phyloP scores from a whole-genome alignment of 2,888 invertebrate genomes.

The Rhyacophila evoluta region DNA sequence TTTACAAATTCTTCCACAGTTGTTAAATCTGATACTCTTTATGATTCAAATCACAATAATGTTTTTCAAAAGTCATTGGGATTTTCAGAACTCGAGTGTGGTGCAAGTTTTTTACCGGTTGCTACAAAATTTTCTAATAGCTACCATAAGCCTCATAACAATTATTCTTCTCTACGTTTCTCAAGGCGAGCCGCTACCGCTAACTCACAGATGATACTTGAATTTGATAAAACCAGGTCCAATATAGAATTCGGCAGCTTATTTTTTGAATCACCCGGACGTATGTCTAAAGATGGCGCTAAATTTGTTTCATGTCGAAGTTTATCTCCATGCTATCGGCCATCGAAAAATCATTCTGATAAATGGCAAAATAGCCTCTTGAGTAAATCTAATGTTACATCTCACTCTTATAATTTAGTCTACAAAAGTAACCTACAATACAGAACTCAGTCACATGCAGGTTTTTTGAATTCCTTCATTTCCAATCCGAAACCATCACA shows the following conservation, averaged over 20 bases:
- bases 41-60: neutral
- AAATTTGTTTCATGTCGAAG: neutral
- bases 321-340: neutral
- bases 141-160: neutral
- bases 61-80: neutral
- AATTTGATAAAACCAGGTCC: conserved; percentile 9
- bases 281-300: neutral
- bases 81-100: neutral
- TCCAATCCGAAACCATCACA: conserved; percentile 64
- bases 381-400: neutral
- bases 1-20: neutral
- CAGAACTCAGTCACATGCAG: conserved; percentile 64
- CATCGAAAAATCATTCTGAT: neutral
- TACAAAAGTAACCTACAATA: conserved; percentile 16
- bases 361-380: neutral
- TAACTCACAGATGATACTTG: neutral
- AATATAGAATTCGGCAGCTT: neutral
- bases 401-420: neutral
- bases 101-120: neutral
- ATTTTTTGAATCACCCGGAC: neutral
- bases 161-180: neutral
- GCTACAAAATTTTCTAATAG: neutral
- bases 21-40: neutral
- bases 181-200: neutral
- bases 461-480: conserved; percentile 63